phyloP scores from a whole-genome alignment of 2,113 vertebrate species.

The Triplophysa rosa region DNA sequence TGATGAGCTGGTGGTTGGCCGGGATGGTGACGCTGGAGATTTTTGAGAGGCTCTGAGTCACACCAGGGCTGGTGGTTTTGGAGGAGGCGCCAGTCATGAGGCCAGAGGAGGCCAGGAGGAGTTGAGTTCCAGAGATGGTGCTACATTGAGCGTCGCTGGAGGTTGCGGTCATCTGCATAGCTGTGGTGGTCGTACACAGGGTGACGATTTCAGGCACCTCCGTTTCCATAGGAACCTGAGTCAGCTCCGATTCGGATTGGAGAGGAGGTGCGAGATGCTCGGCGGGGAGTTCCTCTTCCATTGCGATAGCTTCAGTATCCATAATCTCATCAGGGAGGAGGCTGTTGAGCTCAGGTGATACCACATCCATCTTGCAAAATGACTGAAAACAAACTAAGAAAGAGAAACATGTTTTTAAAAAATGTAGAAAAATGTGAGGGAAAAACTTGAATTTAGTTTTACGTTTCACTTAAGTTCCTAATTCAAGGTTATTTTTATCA shows the following conservation, averaged over 20 bases:
- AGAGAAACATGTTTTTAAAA: background rate
- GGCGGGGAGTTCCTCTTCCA: constrained; percentile 86
- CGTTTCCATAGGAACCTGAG: constrained; percentile 78
- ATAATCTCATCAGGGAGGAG: constrained; percentile 98
- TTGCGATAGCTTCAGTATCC: constrained; percentile 86
- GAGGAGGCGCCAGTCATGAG: constrained; percentile 75
- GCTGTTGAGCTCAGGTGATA: constrained; percentile 95
- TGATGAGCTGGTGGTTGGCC: constrained; percentile 90
- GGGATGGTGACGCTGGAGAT: constrained; percentile 84
- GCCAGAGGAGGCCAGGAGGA: constrained; percentile 66
- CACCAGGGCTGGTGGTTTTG: constrained; percentile 67
- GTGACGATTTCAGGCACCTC: constrained; percentile 82
- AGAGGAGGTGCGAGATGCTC: constrained; percentile 74
- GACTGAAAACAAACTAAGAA: constrained; percentile 58
- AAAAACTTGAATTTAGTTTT: no score
- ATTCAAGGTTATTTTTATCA: no score
- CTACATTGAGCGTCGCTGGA: constrained; percentile 68
- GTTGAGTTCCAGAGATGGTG: constrained; percentile 67
- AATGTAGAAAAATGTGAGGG: no score
- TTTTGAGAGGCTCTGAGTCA: constrained; percentile 80
- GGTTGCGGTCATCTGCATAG: constrained; percentile 68
- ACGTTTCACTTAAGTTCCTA: no score
- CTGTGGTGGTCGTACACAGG: constrained; percentile 71
- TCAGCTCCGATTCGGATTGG: constrained; percentile 47
- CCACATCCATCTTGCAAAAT: constrained; percentile 87